Conservation (phyloP, 1,140 invertebrate species). For the Dendroctonus ponderosae region DNA sequence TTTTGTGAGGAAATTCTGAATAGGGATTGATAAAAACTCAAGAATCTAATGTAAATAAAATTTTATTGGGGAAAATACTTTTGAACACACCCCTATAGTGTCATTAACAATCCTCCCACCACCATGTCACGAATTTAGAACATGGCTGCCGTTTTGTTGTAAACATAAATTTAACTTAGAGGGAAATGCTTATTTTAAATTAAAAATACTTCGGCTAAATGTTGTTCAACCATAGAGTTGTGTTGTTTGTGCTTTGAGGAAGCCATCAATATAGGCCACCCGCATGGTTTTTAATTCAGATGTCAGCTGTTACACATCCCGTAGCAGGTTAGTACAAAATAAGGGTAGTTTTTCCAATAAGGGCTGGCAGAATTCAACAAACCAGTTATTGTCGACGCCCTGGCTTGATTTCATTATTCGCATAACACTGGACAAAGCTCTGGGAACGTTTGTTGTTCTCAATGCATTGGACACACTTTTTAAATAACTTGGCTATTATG, state of each 20-base stretch:
- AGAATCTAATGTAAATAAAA: no score
- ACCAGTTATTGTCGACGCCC: no score
- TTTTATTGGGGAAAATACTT: neutral
- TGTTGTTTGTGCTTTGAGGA: conserved; percentile 22
- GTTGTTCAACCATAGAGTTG: conserved; percentile 11
- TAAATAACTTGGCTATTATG: no score
- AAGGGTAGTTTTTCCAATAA: conserved; percentile 33
- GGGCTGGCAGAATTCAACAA: neutral
- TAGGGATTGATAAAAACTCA: no score
- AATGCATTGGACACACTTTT: no score
- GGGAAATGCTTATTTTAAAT: conserved; percentile 18
- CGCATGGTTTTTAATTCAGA: conserved; percentile 57
- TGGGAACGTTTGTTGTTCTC: no score
- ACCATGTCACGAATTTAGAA: conserved; percentile 43
- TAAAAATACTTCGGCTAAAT: conserved; percentile 8
- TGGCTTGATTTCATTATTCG: no score
- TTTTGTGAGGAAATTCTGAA: no score
- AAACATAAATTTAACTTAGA: conserved; percentile 42
- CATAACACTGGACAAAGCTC: no score
- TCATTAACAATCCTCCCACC: conserved; percentile 41
- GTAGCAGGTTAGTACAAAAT: conserved; percentile 57
- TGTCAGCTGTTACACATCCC: conserved; percentile 65
- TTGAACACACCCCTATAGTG: conserved; percentile 20
- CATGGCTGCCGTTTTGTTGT: conserved; percentile 49
- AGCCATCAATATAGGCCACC: conserved; percentile 27